These are phyloP conservation scores for Scaptodrosophila latifasciaeformis DNA, from an alignment of 2,888 invertebrate genomes.

Conservation along the genomic window DNA sequence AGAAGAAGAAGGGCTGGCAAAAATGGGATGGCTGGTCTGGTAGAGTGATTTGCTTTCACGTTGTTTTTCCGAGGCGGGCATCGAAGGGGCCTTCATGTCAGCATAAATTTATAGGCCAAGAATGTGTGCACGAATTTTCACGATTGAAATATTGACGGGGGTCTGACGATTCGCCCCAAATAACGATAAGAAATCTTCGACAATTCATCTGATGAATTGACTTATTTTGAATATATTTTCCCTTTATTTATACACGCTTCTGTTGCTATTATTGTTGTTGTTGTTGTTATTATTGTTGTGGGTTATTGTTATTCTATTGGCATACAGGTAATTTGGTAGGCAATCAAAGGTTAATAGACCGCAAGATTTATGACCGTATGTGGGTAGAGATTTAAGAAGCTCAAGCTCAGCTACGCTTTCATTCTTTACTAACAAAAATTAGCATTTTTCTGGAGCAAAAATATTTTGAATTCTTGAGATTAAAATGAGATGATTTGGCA, in stretches of 20 bases:
- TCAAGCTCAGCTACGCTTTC: no score
- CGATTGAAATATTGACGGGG: not conserved
- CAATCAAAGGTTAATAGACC: not conserved
- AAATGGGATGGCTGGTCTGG: slow-evolving; percentile 6
- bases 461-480: no score
- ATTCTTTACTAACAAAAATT: no score
- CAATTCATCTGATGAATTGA: not conserved
- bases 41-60: not conserved
- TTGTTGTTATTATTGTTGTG: not conserved
- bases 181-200: not conserved
- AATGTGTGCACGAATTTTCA: not conserved
- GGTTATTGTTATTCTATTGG: not conserved
- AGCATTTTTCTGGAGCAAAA: no score
- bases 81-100: no score
- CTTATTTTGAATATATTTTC: slow-evolving; percentile 1
- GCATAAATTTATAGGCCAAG: not conserved
- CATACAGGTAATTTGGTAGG: not conserved
- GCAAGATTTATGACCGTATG: not conserved
- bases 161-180: not conserved
- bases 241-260: not conserved
- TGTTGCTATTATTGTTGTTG: not conserved
- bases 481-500: no score
- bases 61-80: no score
- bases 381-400: no score
- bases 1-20: no score